phyloP scores from a whole-genome alignment of 2,113 vertebrate species.

The Rhabdornis inornatus region DNA sequence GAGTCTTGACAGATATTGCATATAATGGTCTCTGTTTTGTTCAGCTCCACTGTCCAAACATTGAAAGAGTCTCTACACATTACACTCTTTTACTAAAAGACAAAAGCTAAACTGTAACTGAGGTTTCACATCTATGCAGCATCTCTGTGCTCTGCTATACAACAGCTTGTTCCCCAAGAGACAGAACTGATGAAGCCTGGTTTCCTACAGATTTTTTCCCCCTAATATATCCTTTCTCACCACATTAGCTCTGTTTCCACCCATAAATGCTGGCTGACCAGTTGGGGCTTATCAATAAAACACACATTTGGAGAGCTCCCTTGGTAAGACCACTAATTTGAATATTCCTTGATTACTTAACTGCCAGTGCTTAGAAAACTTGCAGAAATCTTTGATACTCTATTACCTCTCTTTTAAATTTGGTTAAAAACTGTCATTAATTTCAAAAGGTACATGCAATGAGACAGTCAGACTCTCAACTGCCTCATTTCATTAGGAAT shows the following conservation, averaged over 20 bases:
- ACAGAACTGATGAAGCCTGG: neutral
- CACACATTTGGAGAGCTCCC: neutral
- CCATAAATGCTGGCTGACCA: neutral
- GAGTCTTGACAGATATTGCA: slow-evolving; percentile 4
- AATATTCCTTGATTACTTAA: neutral
- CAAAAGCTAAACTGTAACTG: neutral
- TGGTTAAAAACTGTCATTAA: neutral
- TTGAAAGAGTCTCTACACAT: neutral
- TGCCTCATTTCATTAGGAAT: neutral
- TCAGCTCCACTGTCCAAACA: neutral
- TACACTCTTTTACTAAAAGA: neutral
- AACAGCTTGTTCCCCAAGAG: neutral
- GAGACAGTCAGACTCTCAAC: neutral
- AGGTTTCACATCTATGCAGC: neutral
- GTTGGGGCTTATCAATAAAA: neutral
- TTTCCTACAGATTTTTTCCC: neutral
- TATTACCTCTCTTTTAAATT: neutral
- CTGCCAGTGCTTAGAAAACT: neutral
- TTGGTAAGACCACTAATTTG: neutral
- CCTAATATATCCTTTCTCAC: neutral
- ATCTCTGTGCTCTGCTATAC: neutral
- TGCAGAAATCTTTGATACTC: neutral
- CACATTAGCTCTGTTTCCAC: neutral
- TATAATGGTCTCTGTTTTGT: slow-evolving; percentile 6
- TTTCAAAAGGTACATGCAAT: neutral